phyloP scores from a whole-genome alignment of 2,888 invertebrate species.

The Synanthedon myopaeformis region DNA sequence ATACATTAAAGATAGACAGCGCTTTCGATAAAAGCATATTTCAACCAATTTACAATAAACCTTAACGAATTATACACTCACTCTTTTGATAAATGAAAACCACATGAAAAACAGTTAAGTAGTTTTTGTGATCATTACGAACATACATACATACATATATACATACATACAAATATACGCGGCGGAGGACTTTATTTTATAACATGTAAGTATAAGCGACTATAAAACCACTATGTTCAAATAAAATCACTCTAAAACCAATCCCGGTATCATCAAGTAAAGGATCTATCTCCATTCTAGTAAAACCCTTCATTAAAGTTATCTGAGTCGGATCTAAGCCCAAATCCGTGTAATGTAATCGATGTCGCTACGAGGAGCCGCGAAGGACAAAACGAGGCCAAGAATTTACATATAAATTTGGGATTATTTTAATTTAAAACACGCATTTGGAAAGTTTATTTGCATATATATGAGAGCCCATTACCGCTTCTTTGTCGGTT shows the following conservation, averaged over 20 bases:
- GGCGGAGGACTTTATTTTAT: too few relatives aligned
- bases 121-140: too few relatives aligned
- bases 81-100: too few relatives aligned
- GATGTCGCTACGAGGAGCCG: constrained; percentile 58
- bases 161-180: too few relatives aligned
- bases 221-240: constrained; percentile 5
- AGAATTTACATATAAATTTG: constrained; percentile 66
- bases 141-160: too few relatives aligned
- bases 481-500: constrained; percentile 57
- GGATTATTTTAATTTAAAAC: constrained; percentile 66
- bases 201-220: too few relatives aligned
- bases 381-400: constrained; percentile 63
- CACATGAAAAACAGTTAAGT: too few relatives aligned
- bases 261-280: constrained; percentile 38
- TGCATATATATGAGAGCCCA: constrained; percentile 59
- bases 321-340: constrained; percentile 52
- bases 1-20: too few relatives aligned
- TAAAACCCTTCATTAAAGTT: constrained; percentile 61
- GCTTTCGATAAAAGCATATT: too few relatives aligned
- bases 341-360: constrained; percentile 60
- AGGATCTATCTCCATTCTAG: constrained; percentile 44
- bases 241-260: constrained; percentile 28
- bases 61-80: too few relatives aligned
- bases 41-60: too few relatives aligned
- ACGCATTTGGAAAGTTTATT: constrained; percentile 60